Evolutionary conservation across 2,888 invertebrate genomes (phyloP), one percentile per base, ranked within the genome.

Genomic region (Nomada fabriciana): DNA sequence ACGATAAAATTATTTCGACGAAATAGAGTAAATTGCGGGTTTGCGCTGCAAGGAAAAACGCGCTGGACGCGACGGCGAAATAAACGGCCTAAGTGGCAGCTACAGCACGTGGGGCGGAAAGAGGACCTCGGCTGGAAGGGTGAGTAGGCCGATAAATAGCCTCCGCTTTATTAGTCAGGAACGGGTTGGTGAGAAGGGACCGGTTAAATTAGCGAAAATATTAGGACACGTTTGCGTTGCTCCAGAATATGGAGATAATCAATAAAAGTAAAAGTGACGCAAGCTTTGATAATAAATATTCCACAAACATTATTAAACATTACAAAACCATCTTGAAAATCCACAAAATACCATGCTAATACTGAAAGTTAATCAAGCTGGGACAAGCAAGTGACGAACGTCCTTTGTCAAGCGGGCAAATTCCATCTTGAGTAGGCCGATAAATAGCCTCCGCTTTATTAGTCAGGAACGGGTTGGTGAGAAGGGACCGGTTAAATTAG

Each of bases 361-460:
- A 5, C 5, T 7, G 9, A 18, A 43, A 43, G 20, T 47, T 29
- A 53, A 52, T 52, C 52, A 50, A 36, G 2, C 10, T 52, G 2
- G 29, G 11, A 15, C 13, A n/a, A 53, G 9, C 23, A 43, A 47
- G 20, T 47, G 3, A n/a, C 13, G 13, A 11, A 23, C 3, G 25
- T 13, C 2, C 23, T 13, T 43, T 18, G 20, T 61, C 43, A 18
- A n/a, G 5, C 11, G 9, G 43, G 43, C 43, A 50, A 59, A 52
- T 50, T 67, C 23, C 23, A 43, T 71, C 59, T 85, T 82, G 85
- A 80, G 78, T 85, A 82, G 78, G 77, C 89, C 90, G 91, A 94
- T 94, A 94, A 93, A 94, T 94, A 93, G 94, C 93, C 90, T 91
- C 93, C 93, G 91, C 89, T 94, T 94, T 94, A 94, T 94, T 93